Base-by-base conservation (phyloP, 2,113 vertebrate genomes). In the Thamnophis sirtalis region DNA sequence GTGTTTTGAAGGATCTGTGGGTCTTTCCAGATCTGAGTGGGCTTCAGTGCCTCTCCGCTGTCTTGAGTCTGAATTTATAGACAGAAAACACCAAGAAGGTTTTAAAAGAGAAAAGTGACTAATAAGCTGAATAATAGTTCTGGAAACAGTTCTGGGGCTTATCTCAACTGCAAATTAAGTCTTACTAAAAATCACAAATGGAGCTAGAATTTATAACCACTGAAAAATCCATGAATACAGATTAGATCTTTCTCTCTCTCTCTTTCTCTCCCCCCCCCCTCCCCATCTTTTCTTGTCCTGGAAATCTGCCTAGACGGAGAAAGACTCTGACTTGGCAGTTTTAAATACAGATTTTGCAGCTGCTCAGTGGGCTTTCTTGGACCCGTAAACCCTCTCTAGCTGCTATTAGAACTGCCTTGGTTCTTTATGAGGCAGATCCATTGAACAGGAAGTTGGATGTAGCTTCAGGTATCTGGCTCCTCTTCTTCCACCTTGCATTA, bases 321-420 rank as follows among this genome's bases (percentile, higher is more conserved):
- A 95, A 93, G 96, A 97, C 96, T 96, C 96, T 68, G 86, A 91
- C 95, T 97, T 97, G 97, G 97, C 97, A 96, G 5, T 55, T 90
- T n/a, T 85, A 43, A 86, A 93, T 95, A 96, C 97, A 97, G 95
- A 95, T 96, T 96, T 96, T 91, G 80, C 96, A 96, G 95, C 97
- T 96, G 95, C 95, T 96, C 96, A 96, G 88, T 94, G 95, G 86
- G 95, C 97, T 96, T 95, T 96, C 95, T 97, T 97, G 96, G 96
- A 97, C 97, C 96, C 95, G 92, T 91, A 96, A 96, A 96, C 63
- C 10, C 95, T 93, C 96, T 96, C 96, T 96, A 95, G 95, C 96
- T 96, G 96, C 87, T 96, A 95, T 96, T 97, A 96, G 95, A 96
- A 89, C 89, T 89, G 95, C 94, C 97, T 97, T 96, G 97, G 95